Percentiles rank a stretch among this genome's conserved stretches.
Conservation (phyloP, 2,113 vertebrate genomes). For the Rutilus rutilus region DNA sequence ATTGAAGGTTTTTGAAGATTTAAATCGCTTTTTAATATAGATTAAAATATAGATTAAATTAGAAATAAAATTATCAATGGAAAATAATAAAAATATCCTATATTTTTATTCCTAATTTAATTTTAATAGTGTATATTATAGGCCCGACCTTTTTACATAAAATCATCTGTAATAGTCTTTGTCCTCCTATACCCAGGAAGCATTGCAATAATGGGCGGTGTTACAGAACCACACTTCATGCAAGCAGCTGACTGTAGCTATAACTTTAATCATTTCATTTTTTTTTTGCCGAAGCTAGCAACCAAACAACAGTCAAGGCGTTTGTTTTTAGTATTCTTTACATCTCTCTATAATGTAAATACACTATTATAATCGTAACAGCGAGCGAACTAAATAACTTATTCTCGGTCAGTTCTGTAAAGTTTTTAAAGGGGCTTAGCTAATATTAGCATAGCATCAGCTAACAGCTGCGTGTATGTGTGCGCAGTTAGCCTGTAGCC, state of each 20-base stretch:
- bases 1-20: neutral
- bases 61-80: too few relatives aligned
- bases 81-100: too few relatives aligned
- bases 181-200: constrained; percentile 33
- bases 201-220: constrained; percentile 1
- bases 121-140: too few relatives aligned
- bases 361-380: neutral
- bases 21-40: too few relatives aligned
- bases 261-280: constrained; percentile 51
- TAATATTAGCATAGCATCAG: constrained; percentile 37
- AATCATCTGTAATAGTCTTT: neutral
- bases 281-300: constrained; percentile 4
- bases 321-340: neutral
- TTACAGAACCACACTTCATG: neutral
- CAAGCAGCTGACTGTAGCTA: constrained; percentile 37
- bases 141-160: neutral
- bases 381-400: neutral
- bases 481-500: constrained; percentile 35
- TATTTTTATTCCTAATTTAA: too few relatives aligned
- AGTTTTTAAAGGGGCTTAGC: constrained; percentile 10
- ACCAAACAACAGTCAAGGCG: neutral
- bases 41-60: too few relatives aligned
- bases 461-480: constrained; percentile 41
- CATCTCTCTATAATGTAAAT: neutral
- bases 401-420: neutral